A percentile compares a stretch with the other conserved stretches of the same genome.
phyloP scores from a whole-genome alignment of 2,888 invertebrate species.

The Oscheius sp. region DNA sequence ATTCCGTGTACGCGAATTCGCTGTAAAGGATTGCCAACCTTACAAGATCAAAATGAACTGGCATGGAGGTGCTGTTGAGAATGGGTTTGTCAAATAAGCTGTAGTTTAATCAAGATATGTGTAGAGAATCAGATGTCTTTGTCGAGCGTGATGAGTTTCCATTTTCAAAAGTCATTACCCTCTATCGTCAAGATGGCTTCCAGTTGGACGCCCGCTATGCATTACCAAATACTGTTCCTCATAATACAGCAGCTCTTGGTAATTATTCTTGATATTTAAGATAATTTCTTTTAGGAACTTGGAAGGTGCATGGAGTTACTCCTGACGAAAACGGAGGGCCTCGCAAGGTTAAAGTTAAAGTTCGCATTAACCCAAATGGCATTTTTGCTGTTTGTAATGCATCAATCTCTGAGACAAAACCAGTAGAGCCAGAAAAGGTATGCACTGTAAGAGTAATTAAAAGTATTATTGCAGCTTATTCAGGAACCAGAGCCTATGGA shows the following conservation, averaged over 20 bases:
- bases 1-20: constrained; percentile 93
- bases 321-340: constrained; percentile 87
- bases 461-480: no score
- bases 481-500: constrained; percentile 31
- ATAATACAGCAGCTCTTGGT: constrained; percentile 76
- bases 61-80: constrained; percentile 74
- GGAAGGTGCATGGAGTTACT: constrained; percentile 76
- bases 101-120: constrained; percentile 53
- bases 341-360: constrained; percentile 86
- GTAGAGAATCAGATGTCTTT: constrained; percentile 89
- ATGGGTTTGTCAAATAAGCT: constrained; percentile 73
- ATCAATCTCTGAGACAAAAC: constrained; percentile 75
- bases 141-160: constrained; percentile 86
- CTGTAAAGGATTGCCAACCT: constrained; percentile 86
- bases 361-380: constrained; percentile 90
- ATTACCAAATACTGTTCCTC: constrained; percentile 77
- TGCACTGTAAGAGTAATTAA: background rate
- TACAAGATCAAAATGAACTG: constrained; percentile 79
- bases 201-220: constrained; percentile 85
- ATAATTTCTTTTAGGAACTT: constrained; percentile 69
- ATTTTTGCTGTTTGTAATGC: constrained; percentile 88
- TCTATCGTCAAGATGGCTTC: constrained; percentile 89
- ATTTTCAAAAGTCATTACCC: constrained; percentile 90
- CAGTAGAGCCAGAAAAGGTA: constrained; percentile 45
- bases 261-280: constrained; percentile 20